Evolutionary conservation across 2,797 vertebrate species (phyloP).

Genomic region (Anas bernieri): DNA sequence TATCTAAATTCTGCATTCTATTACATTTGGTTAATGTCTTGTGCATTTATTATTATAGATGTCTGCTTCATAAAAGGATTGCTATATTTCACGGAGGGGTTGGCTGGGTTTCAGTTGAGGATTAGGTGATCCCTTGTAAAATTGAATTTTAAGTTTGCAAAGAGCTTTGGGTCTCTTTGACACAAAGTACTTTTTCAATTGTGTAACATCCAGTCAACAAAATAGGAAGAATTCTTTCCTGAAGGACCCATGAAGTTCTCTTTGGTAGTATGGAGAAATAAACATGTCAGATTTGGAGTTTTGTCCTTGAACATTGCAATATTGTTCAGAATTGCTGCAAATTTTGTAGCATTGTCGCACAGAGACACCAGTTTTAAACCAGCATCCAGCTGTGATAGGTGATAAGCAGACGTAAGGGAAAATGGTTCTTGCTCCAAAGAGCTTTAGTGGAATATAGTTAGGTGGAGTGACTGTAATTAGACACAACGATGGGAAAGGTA

Average conservation of each 20-base stretch:
- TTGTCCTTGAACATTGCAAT: not conserved
- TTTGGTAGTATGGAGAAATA: not conserved
- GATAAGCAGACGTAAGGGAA: not conserved
- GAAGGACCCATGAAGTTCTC: not conserved
- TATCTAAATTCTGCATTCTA: not conserved
- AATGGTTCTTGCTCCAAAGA: not conserved
- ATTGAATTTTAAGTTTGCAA: not conserved
- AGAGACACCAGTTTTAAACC: not conserved
- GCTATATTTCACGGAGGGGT: not conserved
- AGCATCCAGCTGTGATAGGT: not conserved
- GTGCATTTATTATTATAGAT: not conserved
- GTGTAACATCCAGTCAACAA: not conserved
- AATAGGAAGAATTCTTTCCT: not conserved
- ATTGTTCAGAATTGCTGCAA: not conserved
- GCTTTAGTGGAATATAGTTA: not conserved
- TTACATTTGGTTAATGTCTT: not conserved
- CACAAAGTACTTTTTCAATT: not conserved
- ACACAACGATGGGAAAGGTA: not conserved
- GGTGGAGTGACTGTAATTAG: not conserved
- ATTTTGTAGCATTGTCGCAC: not conserved
- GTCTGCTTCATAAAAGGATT: not conserved
- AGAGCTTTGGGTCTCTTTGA: not conserved
- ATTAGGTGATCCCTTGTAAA: conserved; percentile 5
- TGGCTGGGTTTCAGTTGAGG: conserved; percentile 18
- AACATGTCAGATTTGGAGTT: not conserved